Percentiles rank a stretch among this genome's conserved stretches.
phyloP scores from a whole-genome alignment of 2,797 vertebrate species.

The Eremophila alpestris region DNA sequence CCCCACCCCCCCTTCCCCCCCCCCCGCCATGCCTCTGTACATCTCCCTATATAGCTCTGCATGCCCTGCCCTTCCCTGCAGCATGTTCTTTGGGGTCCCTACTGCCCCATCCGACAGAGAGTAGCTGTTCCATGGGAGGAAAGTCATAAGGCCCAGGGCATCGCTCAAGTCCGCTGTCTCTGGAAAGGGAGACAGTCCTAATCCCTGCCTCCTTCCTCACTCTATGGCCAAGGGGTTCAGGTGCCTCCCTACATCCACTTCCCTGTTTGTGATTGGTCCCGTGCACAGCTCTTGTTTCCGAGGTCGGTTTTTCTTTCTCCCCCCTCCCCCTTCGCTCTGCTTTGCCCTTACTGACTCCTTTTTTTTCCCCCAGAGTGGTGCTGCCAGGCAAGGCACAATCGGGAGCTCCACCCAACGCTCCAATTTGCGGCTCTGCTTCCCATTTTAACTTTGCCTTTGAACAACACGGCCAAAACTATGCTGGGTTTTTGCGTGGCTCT shows the following conservation, averaged over 20 bases:
- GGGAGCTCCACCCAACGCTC: constrained; percentile 29
- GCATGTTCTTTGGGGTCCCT: background rate
- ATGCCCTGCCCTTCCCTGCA: background rate
- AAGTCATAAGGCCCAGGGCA: background rate
- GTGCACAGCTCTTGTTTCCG: background rate
- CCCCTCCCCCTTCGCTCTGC: background rate
- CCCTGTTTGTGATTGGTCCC: background rate
- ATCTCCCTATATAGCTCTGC: background rate
- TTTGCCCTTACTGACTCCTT: constrained; percentile 27
- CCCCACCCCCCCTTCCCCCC: no score
- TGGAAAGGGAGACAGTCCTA: background rate
- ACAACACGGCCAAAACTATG: background rate
- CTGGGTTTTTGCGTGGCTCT: background rate
- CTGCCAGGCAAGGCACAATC: background rate
- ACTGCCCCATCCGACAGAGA: background rate
- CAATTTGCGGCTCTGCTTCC: background rate
- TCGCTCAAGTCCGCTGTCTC: background rate
- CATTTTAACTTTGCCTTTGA: constrained; percentile 33
- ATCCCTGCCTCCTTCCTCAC: background rate
- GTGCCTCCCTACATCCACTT: background rate
- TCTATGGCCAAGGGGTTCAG: background rate
- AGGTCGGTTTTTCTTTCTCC: background rate
- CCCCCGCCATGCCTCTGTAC: background rate
- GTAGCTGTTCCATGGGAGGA: background rate
- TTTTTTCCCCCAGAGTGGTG: background rate